Evolutionary conservation across 2,113 vertebrate species (phyloP), one percentile per base, ranked within the genome.

Genomic region (Oceanodroma tethys): DNA sequence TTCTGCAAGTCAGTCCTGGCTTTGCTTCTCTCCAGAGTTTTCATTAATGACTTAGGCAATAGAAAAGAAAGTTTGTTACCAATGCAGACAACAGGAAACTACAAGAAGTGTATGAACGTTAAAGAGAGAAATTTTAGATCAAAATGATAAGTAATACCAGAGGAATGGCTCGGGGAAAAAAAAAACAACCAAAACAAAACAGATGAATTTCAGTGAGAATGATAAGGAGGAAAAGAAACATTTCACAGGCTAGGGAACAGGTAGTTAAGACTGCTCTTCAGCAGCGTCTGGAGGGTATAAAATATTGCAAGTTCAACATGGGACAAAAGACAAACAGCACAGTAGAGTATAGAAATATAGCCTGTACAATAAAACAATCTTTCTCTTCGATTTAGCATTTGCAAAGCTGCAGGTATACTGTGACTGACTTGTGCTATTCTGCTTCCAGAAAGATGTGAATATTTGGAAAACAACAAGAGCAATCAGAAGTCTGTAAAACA

Each of bases 171-270:
- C 7, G 3, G 11, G 9, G 32, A 22, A 40, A 42, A 22, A 40
- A 42, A 48, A 10, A 43, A 1, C 9, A 3, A 0, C 17, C 21
- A 16, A 23, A 65, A 4, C 10, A 50, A 53, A 86, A 16, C 2
- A 63, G 15, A 45, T 8, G 0, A 30, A 73, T 62, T 81, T 83
- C 13, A 66, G 4, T 53, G 15, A 76, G 58, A 91, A 80, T 26
- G 4, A 14, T 8, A n/a, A 13, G 11, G 5, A 53, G 13, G 5
- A 10, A 20, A 23, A 56, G 1, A 3, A 25, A 17, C 16, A 7
- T 15, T 56, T 66, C 32, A 48, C 10, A 66, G 60, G 30, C n/a
- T 53, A 53, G 10, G 34, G 12, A 84, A 70, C 12, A 56, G 65
- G 42, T 11, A 14, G 34, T 23, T 50, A 62, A 60, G 16, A 29